Evolutionary conservation across 2,888 invertebrate genomes (phyloP), one percentile per base, ranked within the genome.

Genomic region (Empis livida): DNA sequence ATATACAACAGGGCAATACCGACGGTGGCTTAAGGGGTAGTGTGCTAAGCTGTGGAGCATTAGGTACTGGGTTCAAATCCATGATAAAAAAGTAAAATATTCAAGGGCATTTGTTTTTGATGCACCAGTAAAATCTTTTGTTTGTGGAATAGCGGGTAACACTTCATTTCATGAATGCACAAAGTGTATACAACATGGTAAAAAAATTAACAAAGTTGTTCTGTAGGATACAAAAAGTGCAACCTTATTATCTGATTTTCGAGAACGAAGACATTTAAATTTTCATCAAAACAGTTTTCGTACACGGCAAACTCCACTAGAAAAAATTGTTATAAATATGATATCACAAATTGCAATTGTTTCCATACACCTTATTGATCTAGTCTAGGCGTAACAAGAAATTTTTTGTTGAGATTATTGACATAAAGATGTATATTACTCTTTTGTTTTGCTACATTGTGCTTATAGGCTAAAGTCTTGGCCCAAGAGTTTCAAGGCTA

Each of bases 281-380:
- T 51, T 53, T 42, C 51, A 51, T 35, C 41, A 46, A 20, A 47
- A 50, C 32, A 13, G 42, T 14, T 45, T 30, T 37, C 46, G 42
- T 35, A 9, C 23, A 14, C 42, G 35, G 43, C 50, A 50, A 31
- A 51, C 52, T 15, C 47, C 48, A 35, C 48, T 56, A 11, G 50
- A 51, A 46, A 47, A 47, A 49, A 35, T 49, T 30, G 37, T 42
- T 44, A 45, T 57, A 38, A 53, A 50, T 10, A 54, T 59, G 54
- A 50, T 58, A 15, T 47, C 52, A n/a, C 51, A 49, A 42, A 53
- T 57, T 43, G 51, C 57, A 10, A 48, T 54, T 13, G 58, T 57
- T 46, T 51, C 55, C n/a, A 57, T 58, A 57, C 57, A 59, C 44
- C 41, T 53, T 9, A 49, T 55, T 44, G 58, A 57, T 49, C 46